These are phyloP conservation scores for Pristionchus maxplancki DNA, from an alignment of 2,888 invertebrate species.

Conservation along the genomic window DNA sequence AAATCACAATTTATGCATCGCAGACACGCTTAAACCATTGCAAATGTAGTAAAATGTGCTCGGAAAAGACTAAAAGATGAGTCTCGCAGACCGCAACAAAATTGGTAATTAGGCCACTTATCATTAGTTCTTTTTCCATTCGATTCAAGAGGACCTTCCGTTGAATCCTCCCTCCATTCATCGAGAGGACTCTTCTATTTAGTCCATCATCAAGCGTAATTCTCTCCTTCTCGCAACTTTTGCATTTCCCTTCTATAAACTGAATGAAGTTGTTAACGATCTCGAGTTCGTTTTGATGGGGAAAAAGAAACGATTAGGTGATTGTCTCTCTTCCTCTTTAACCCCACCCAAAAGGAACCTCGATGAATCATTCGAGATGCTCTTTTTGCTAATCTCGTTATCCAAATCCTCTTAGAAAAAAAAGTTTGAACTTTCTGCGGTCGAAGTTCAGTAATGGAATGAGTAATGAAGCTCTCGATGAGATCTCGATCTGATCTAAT, in stretches of 20 bases:
- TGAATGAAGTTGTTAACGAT: constrained; percentile 24
- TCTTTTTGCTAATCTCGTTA: constrained; percentile 1
- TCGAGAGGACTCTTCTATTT: not conserved
- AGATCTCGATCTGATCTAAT: constrained; percentile 14
- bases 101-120: constrained; percentile 27
- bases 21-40: not conserved
- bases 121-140: not conserved
- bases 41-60: not conserved
- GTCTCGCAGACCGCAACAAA: not conserved
- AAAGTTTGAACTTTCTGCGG: not conserved
- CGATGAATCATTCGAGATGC: not conserved
- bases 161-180: not conserved
- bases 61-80: not conserved
- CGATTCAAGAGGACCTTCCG: not conserved
- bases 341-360: not conserved
- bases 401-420: constrained; percentile 2
- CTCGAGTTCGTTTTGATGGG: constrained; percentile 14
- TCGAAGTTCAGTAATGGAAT: not conserved
- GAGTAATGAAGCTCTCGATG: not conserved
- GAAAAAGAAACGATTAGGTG: not conserved
- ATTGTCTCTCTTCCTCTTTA: not conserved
- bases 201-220: not conserved
- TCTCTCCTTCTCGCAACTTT: not conserved
- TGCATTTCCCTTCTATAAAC: not conserved
- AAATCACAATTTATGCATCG: not conserved